Evolutionary conservation across 2,113 vertebrate genomes (phyloP).

Genomic region (Atlantisia rogersi): DNA sequence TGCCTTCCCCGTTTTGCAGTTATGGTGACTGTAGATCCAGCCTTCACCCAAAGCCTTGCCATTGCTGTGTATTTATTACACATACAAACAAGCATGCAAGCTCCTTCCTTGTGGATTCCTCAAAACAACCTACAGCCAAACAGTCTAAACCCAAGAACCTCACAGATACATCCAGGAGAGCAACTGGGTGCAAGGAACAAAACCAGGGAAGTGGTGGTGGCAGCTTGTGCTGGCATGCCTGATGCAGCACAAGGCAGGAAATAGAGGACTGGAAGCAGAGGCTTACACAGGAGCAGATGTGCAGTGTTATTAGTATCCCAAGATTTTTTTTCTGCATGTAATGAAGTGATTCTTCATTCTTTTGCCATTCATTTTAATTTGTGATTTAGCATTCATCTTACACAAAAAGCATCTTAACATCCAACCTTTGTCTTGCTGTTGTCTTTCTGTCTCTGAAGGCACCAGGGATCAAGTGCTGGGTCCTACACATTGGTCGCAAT

Average conservation of each 20-base stretch:
- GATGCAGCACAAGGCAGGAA: background rate
- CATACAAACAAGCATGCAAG: background rate
- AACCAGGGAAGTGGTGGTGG: background rate
- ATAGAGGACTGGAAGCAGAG: background rate
- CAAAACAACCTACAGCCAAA: background rate
- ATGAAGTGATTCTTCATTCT: background rate
- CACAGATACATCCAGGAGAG: background rate
- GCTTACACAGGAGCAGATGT: background rate
- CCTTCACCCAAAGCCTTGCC: background rate
- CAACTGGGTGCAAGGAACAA: background rate
- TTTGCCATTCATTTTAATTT: slow-evolving; percentile 8
- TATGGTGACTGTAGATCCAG: background rate
- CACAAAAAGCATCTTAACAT: background rate
- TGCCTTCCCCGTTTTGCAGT: background rate
- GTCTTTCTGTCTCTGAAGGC: background rate
- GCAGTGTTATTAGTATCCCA: background rate
- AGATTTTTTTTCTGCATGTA: background rate
- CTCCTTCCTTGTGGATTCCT: background rate
- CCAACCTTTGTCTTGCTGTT: background rate
- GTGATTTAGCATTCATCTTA: background rate
- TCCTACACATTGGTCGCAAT: too few relatives aligned
- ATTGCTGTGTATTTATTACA: background rate
- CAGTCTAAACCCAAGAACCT: background rate
- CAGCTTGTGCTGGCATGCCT: background rate
- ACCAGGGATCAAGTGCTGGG: background rate